Base-by-base conservation (phyloP, 2,888 invertebrate genomes). In the Parascotia fuliginaria region DNA sequence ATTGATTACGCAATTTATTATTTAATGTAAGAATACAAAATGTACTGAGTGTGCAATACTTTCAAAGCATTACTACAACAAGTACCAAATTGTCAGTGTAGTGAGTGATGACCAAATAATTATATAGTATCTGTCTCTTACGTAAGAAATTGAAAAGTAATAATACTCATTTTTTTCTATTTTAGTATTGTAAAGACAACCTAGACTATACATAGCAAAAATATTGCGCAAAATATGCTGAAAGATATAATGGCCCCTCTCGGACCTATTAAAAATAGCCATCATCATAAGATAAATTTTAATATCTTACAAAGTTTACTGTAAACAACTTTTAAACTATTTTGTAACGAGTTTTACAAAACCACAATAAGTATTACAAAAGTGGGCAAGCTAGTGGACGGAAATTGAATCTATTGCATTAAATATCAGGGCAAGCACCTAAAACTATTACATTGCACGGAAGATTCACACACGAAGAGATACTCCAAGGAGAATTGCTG, bases 1-100 rank as follows among this genome's bases (percentile, higher is more conserved):
- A 73, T 70, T 70, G 71, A 80, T 77, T 74, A 66, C 60, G 67
- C 62, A 59, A 67, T 79, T 66, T 79, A 73, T 75, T 69, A 76
- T 77, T 75, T 58, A 75, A 47, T 55, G 52, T 56, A 55, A 55
- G 60, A 46, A 51, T 44, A 22, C 27, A 47, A 39, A 52, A 43
- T 46, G 38, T 54, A 44, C 47, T 40, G 29, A 34, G 42, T 44
- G 40, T 9, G 19, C n/a, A n/a, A n/a, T n/a, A n/a, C n/a, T n/a
- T n/a, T n/a, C n/a, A n/a, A n/a, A n/a, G n/a, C n/a, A n/a, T n/a
- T n/a, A n/a, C n/a, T n/a, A n/a, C n/a, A n/a, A n/a, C n/a, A n/a
- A n/a, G n/a, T n/a, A n/a, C n/a, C n/a, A n/a, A n/a, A n/a, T n/a
- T n/a, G n/a, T n/a, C n/a, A n/a, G n/a, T n/a, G n/a, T n/a, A n/a